Evolutionary conservation across 2,888 invertebrate species (phyloP), one percentile per base, ranked within the genome.

Genomic region (Seira musarum): DNA sequence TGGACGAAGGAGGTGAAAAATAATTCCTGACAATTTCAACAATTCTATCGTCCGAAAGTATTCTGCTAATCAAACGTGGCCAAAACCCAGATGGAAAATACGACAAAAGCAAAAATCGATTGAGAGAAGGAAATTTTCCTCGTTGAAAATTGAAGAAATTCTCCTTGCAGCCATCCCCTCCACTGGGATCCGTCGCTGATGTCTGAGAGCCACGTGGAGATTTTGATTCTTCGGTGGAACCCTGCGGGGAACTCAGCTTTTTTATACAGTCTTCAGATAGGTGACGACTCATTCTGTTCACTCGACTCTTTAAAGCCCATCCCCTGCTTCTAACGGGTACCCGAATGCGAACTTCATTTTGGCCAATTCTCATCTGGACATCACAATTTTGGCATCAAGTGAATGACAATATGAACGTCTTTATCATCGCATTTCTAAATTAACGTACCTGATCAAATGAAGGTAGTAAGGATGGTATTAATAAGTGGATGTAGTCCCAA

Each of bases 51-150:
- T 98, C 98, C 0, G 97, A 97, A 76, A 98, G 90, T 81, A 98
- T 92, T n/a, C 98, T 90, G 19, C 80, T 80, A 82, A 96, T 94
- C 22, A 99, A 91, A 0, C 99, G 91, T 0, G 98, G 95, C 98
- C 99, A 99, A 90, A 99, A 99, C 0, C 99, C 99, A 84, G 96
- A 95, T 0, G 99, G 99, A 88, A 99, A 96, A 90, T 99, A 99
- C 0, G 98, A 96, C 93, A 99, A 94, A 10, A 99, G 91, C 15
- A 99, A 90, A 72, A 98, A 90, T 0, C 97, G 91, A 67, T 84
- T 85, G 1, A 87, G 24, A 10, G 84, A 69, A 1, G 83, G 81
- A 8, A 83, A 63, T 63, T 80, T 79, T 17, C 86, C 85, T 61
- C 82, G 65, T 40, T 82, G 72, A 64, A 78, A 77, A 6, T 61